Percentiles rank a stretch among this genome's conserved stretches.
These are phyloP conservation scores for Pelobates cultripes DNA, from an alignment of 2,797 vertebrate genomes.

Conservation along the genomic window DNA sequence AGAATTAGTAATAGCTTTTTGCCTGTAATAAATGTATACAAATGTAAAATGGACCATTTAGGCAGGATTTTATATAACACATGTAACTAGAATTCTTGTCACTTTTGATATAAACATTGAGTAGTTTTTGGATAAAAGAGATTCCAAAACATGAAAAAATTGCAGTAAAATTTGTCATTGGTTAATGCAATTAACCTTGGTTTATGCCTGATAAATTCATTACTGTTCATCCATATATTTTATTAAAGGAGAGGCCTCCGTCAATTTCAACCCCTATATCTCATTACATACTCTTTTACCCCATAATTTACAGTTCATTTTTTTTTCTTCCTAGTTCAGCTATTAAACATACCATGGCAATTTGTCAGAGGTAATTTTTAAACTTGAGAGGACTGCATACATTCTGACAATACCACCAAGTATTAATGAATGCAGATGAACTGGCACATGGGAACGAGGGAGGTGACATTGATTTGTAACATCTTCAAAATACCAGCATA, in stretches of 20 bases:
- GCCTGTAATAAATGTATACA: too few species aligned
- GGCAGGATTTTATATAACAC: too few species aligned
- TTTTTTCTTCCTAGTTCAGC: constrained; percentile 7
- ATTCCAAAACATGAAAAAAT: too few species aligned
- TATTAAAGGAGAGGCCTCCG: constrained; percentile 12
- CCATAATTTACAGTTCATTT: constrained; percentile 38
- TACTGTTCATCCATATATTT: constrained; percentile 21
- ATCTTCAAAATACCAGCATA: constrained; percentile 69
- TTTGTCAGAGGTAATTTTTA: constrained; percentile 58
- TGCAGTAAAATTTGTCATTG: neutral
- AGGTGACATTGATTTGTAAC: constrained; percentile 70
- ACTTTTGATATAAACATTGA: too few species aligned
- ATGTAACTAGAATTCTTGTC: too few species aligned
- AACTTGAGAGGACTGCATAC: constrained; percentile 58
- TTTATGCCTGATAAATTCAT: constrained; percentile 10
- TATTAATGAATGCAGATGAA: constrained; percentile 58
- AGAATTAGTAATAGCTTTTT: too few species aligned
- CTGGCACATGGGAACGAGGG: constrained; percentile 57
- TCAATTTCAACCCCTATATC: constrained; percentile 25
- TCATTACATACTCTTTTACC: constrained; percentile 15
- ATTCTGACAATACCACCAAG: constrained; percentile 50
- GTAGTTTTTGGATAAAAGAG: too few species aligned
- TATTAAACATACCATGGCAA: constrained; percentile 43
- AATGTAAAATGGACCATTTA: too few species aligned
- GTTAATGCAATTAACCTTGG: constrained; percentile 22